Conservation (phyloP, 2,797 vertebrate genomes). For the Takifugu ocellatus region DNA sequence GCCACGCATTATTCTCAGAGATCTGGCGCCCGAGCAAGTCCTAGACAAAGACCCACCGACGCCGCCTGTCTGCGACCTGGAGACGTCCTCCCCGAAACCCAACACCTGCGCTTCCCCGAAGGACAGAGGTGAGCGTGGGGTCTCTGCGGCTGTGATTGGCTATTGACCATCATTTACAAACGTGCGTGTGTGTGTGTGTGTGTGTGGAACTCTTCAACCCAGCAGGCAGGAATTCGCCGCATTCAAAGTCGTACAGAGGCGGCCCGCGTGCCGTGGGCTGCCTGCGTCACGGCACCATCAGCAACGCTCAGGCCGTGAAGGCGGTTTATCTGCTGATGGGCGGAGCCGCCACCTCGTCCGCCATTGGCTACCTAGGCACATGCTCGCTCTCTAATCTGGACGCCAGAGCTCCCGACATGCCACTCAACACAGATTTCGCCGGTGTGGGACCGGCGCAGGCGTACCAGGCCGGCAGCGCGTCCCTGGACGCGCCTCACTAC, state of each 20-base stretch:
- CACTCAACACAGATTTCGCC: constrained; percentile 51
- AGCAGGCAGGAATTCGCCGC: constrained; percentile 54
- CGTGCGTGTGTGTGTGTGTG: background rate
- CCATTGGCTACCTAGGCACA: constrained; percentile 71
- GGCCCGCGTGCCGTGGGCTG: constrained; percentile 47
- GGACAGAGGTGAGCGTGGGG: constrained; percentile 43
- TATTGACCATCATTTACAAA: too few species aligned
- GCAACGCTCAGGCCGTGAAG: constrained; percentile 55
- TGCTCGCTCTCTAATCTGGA: constrained; percentile 59
- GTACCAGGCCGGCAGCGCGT: constrained; percentile 40
- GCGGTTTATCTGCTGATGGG: constrained; percentile 76
- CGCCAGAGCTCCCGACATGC: constrained; percentile 49
- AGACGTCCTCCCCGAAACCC: constrained; percentile 36
- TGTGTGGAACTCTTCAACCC: constrained; percentile 5
- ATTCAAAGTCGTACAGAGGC: constrained; percentile 37
- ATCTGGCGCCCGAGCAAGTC: constrained; percentile 59
- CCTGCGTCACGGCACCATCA: constrained; percentile 70
- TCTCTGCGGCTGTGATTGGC: too few species aligned
- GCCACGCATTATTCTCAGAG: constrained; percentile 59
- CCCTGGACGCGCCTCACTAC: constrained; percentile 57
- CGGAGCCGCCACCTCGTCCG: constrained; percentile 73
- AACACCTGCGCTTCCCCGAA: constrained; percentile 30
- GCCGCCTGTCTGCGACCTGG: constrained; percentile 50
- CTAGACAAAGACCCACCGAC: constrained; percentile 61
- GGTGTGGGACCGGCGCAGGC: constrained; percentile 42